These are phyloP conservation scores for Biston stratarius DNA, from an alignment of 2,888 invertebrate species.

Conservation along the genomic window DNA sequence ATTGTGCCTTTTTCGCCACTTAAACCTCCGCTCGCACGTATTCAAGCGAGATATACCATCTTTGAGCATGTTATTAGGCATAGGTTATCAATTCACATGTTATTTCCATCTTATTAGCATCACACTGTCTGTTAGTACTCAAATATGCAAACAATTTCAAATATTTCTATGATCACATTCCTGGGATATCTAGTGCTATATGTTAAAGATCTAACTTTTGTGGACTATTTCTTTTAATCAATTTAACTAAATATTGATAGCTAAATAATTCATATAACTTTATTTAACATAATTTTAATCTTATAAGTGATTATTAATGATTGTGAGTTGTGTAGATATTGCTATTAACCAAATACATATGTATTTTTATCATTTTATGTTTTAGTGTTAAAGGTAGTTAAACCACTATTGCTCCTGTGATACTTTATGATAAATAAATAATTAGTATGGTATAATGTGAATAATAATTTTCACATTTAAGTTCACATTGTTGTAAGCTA, in stretches of 20 bases:
- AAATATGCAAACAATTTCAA: conserved; percentile 35
- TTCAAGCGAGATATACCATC: conserved; percentile 33
- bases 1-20: conserved; percentile 27
- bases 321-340: too few relatives aligned
- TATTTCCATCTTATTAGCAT: conserved; percentile 47
- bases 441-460: too few relatives aligned
- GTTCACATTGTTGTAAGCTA: too few relatives aligned
- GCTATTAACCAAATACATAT: too few relatives aligned
- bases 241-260: too few relatives aligned
- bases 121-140: conserved; percentile 36
- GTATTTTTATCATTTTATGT: too few relatives aligned
- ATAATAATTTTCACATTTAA: too few relatives aligned
- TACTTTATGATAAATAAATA: too few relatives aligned
- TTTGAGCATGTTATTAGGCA: conserved; percentile 40
- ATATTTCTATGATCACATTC: conserved; percentile 36
- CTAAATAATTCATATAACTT: too few relatives aligned
- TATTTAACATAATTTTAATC: too few relatives aligned
- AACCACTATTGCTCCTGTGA: too few relatives aligned
- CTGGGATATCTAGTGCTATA: conserved; percentile 23
- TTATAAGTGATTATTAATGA: too few relatives aligned
- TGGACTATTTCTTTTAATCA: neutral
- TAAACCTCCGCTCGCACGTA: conserved; percentile 32
- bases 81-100: conserved; percentile 47
- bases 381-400: neutral
- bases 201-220: neutral